Evolutionary conservation across 2,113 vertebrate genomes (phyloP).

Genomic region (Coreoperca whiteheadi): DNA sequence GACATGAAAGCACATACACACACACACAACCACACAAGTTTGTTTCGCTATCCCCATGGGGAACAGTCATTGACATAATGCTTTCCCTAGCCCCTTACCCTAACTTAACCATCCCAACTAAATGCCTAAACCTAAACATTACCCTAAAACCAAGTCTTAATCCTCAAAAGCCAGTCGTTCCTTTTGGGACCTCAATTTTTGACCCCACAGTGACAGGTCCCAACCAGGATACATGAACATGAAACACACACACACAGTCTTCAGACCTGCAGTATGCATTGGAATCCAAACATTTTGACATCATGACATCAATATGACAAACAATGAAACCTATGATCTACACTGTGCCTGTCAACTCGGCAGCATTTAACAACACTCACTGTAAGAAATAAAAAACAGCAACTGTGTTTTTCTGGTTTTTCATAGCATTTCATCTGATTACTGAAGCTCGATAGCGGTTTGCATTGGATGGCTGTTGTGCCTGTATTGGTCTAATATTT

Average conservation of each 20-base stretch:
- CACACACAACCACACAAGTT: slow-evolving; percentile 11
- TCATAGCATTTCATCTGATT: neutral
- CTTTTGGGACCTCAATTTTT: too few species aligned
- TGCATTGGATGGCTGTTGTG: neutral
- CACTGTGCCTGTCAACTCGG: neutral
- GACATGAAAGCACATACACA: slow-evolving; percentile 18
- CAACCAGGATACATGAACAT: too few species aligned
- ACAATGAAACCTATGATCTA: slow-evolving; percentile 1
- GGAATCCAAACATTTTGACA: slow-evolving; percentile 46
- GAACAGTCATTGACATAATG: too few species aligned
- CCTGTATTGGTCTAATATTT: neutral
- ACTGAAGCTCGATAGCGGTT: neutral
- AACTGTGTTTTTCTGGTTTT: neutral
- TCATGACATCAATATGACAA: slow-evolving; percentile 21
- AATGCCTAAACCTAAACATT: too few species aligned
- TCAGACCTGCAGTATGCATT: slow-evolving; percentile 32
- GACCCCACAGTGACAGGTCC: too few species aligned
- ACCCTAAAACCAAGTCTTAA: too few species aligned
- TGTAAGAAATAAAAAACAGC: neutral
- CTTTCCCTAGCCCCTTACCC: too few species aligned
- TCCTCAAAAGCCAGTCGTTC: too few species aligned
- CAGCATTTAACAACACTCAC: neutral
- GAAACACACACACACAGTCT: slow-evolving; percentile 21
- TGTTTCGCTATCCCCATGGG: too few species aligned
- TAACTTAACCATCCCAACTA: too few species aligned